Percentiles rank a stretch among this genome's conserved stretches.
These are phyloP conservation scores for Xanthorhoe spadicearia DNA, from an alignment of 2,888 invertebrate genomes.

Conservation along the genomic window DNA sequence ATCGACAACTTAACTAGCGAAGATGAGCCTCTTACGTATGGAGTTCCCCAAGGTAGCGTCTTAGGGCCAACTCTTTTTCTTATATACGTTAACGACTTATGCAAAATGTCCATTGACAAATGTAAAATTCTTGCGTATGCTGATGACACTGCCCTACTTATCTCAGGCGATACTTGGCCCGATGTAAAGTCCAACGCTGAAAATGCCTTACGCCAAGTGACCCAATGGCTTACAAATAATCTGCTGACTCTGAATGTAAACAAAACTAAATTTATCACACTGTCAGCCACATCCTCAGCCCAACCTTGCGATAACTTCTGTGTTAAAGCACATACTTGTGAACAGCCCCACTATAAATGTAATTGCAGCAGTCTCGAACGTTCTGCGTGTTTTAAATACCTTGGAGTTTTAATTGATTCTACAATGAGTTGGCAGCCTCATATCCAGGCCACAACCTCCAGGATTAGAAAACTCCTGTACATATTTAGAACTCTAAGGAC, in stretches of 20 bases:
- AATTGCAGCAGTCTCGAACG: not conserved
- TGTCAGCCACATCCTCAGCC: not conserved
- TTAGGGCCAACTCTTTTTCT: not conserved
- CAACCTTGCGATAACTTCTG: not conserved
- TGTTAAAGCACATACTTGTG: not conserved
- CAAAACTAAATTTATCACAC: not conserved
- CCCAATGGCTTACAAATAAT: not conserved
- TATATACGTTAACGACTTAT: not conserved
- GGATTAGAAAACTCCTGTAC: not conserved
- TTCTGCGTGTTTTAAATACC: not conserved
- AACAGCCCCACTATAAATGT: not conserved
- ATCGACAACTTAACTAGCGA: not conserved
- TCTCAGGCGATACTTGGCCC: not conserved
- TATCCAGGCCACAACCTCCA: not conserved
- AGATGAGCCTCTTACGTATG: not conserved
- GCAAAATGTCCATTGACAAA: not conserved
- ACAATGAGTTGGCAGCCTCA: not conserved
- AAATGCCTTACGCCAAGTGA: not conserved
- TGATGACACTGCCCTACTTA: not conserved
- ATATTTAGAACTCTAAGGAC: not conserved
- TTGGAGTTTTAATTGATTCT: not conserved
- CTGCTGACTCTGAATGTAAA: not conserved
- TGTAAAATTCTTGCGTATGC: not conserved
- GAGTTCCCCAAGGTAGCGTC: not conserved
- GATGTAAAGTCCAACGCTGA: not conserved